phyloP scores from a whole-genome alignment of 64 coral and sea anemone genomes.

The Stichodactyla mertensii region DNA sequence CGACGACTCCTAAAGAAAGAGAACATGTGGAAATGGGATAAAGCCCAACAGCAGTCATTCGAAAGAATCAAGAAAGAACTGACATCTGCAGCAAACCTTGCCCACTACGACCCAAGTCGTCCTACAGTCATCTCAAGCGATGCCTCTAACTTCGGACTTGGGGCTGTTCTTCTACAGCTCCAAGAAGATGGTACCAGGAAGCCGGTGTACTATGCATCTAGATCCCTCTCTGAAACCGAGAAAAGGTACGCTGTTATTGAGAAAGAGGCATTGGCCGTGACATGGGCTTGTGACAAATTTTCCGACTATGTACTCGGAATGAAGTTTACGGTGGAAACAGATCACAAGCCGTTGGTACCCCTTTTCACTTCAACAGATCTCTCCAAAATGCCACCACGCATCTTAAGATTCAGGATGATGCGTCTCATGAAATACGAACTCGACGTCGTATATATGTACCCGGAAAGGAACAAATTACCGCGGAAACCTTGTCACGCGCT shows the following conservation, averaged over 20 bases:
- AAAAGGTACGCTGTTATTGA: slow-evolving; percentile 34
- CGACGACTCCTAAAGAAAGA: slow-evolving; percentile 41
- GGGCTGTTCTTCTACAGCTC: slow-evolving; percentile 34
- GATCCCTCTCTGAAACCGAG: slow-evolving; percentile 29
- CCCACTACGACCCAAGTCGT: slow-evolving; percentile 36
- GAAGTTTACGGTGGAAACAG: slow-evolving; percentile 28
- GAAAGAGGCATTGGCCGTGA: slow-evolving; percentile 32
- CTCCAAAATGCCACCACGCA: background rate
- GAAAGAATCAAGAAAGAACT: slow-evolving; percentile 35
- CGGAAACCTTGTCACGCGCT: background rate
- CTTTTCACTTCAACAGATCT: background rate
- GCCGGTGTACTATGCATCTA: slow-evolving; percentile 13
- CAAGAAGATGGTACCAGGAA: slow-evolving; percentile 34
- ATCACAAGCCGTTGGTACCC: slow-evolving; percentile 41
- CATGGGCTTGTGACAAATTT: slow-evolving; percentile 37
- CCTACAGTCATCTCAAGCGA: slow-evolving; percentile 22
- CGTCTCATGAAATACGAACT: slow-evolving; percentile 18
- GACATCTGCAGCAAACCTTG: slow-evolving; percentile 21
- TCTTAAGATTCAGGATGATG: slow-evolving; percentile 31
- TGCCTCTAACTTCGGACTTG: slow-evolving; percentile 22
- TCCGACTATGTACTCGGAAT: slow-evolving; percentile 26
- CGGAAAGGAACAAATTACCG: too few species aligned
- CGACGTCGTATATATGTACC: background rate
- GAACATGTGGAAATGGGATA: slow-evolving; percentile 19
- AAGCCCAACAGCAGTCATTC: slow-evolving; percentile 36